These are phyloP conservation scores for Drosophila lacteicornis DNA, from an alignment of 1,140 invertebrate species.

Conservation along the genomic window DNA sequence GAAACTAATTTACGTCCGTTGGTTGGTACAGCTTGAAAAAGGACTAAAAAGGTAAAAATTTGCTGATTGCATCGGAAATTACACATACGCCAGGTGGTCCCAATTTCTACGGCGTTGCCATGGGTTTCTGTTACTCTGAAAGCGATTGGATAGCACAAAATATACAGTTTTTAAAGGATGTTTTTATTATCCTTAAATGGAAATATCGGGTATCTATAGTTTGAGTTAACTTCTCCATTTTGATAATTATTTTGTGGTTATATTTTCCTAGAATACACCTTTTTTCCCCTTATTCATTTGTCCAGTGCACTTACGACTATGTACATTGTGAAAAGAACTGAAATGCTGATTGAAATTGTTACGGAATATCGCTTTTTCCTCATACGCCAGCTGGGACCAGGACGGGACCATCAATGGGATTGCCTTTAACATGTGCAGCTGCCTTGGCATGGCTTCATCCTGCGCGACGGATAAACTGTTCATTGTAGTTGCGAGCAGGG, in stretches of 20 bases:
- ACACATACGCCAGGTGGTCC: conserved; percentile 18
- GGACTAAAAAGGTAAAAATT: conserved; percentile 5
- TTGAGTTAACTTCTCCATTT: not conserved
- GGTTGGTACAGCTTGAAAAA: conserved; percentile 3
- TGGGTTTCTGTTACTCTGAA: not conserved
- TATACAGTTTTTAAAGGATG: too few relatives aligned
- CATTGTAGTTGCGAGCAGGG: conserved; percentile 18
- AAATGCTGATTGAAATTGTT: conserved; percentile 2
- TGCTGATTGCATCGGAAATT: conserved; percentile 24
- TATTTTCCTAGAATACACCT: not conserved
- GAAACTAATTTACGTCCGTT: conserved; percentile 50
- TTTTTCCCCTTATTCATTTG: not conserved
- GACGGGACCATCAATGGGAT: conserved; percentile 6
- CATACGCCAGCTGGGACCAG: conserved; percentile 14
- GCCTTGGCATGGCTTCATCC: conserved; percentile 10
- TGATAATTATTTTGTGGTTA: not conserved
- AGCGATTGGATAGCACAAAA: too few relatives aligned
- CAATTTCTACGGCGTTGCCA: not conserved
- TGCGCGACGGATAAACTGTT: conserved; percentile 11
- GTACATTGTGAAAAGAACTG: not conserved
- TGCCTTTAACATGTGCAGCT: conserved; percentile 16
- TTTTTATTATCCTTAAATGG: not conserved
- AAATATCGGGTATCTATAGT: too few relatives aligned
- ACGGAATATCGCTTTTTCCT: not conserved
- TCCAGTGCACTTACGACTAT: not conserved